phyloP scores from a whole-genome alignment of 1,140 invertebrate species.

The Lysiphlebus fabarum region DNA sequence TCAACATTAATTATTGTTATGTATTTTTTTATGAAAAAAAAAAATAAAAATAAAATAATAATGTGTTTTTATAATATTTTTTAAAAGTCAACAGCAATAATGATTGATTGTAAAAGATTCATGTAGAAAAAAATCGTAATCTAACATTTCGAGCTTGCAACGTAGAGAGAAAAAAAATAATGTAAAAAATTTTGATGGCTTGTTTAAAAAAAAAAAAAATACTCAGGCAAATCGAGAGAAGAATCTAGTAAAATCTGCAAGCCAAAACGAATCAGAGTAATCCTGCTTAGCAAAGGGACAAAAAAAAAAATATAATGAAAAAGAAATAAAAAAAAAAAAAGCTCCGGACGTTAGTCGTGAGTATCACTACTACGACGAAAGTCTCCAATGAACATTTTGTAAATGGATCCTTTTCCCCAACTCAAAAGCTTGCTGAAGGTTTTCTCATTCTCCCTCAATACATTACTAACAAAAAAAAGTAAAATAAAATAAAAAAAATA shows the following conservation, averaged over 20 bases:
- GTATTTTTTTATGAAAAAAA: slow-evolving; percentile 2
- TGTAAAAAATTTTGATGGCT: too few species aligned
- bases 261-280: slow-evolving; percentile 56
- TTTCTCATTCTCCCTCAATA: background rate
- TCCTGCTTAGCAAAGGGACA: slow-evolving; percentile 39
- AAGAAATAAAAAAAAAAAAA: slow-evolving; percentile 27
- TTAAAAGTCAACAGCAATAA: too few species aligned
- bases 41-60: too few species aligned
- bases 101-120: background rate
- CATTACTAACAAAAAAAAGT: background rate
- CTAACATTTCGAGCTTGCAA: too few species aligned
- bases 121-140: too few species aligned
- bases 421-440: slow-evolving; percentile 7
- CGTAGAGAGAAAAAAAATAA: too few species aligned
- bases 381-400: slow-evolving; percentile 53
- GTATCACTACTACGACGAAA: slow-evolving; percentile 24
- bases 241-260: slow-evolving; percentile 52
- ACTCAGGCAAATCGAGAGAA: slow-evolving; percentile 24
- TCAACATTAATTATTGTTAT: background rate
- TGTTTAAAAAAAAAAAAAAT: slow-evolving; percentile 11
- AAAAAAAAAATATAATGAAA: slow-evolving; percentile 29
- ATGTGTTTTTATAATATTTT: too few species aligned
- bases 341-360: slow-evolving; percentile 28
- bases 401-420: slow-evolving; percentile 42
- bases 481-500: too few species aligned